phyloP scores from a whole-genome alignment of 1,140 invertebrate genomes.

The Mizuhopecten yessoensis region DNA sequence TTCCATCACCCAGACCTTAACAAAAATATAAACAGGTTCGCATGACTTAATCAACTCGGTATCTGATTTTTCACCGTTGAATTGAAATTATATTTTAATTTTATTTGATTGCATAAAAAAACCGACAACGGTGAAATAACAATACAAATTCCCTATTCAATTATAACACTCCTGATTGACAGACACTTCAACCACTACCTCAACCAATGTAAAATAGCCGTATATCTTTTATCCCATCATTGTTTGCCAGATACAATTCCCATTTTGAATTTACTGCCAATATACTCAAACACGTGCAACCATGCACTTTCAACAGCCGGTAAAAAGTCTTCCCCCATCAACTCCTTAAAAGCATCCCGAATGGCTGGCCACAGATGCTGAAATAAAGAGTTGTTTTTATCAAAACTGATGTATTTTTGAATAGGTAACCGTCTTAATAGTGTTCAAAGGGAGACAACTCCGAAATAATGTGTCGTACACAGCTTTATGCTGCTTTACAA shows the following conservation, averaged over 20 bases:
- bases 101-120: no score
- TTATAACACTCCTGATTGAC: background rate
- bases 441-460: background rate
- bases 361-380: constrained; percentile 76
- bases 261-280: constrained; percentile 68
- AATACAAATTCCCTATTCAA: no score
- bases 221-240: background rate
- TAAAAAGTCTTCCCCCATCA: constrained; percentile 69
- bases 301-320: constrained; percentile 70
- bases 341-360: constrained; percentile 69
- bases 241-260: constrained; percentile 60
- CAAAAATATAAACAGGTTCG: no score
- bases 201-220: background rate
- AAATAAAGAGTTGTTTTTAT: constrained; percentile 48
- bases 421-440: background rate
- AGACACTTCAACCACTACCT: background rate
- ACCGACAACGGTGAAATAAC: no score
- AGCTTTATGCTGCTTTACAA: no score
- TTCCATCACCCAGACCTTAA: no score
- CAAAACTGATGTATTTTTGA: background rate
- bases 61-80: no score
- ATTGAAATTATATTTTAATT: no score
- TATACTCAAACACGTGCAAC: constrained; percentile 75
- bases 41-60: no score
- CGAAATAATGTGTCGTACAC: no score